Percentiles rank a stretch among this genome's conserved stretches.
Evolutionary conservation across 2,113 vertebrate species (phyloP).

Genomic region (Barbus barbus): DNA sequence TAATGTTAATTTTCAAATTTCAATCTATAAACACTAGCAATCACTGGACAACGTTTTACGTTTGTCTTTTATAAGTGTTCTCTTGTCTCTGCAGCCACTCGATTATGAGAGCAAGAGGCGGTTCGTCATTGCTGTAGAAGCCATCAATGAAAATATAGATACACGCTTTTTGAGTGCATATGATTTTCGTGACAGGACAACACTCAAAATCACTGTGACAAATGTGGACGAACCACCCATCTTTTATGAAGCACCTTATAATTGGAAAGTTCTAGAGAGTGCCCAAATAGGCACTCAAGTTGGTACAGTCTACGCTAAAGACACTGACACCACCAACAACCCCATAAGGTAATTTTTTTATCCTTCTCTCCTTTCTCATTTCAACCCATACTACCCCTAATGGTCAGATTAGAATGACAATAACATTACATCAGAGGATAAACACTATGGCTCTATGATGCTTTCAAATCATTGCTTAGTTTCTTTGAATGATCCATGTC

Average conservation of each 20-base stretch:
- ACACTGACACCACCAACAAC: slow-evolving; percentile 79
- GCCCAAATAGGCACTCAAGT: slow-evolving; percentile 70
- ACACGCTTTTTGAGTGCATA: slow-evolving; percentile 69
- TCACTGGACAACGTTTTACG: background rate
- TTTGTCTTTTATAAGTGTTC: slow-evolving; percentile 10
- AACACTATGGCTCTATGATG: background rate
- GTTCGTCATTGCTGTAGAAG: slow-evolving; percentile 80
- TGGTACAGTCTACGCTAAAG: slow-evolving; percentile 80
- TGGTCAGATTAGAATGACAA: background rate
- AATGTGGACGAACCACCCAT: slow-evolving; percentile 91
- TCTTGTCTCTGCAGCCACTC: slow-evolving; percentile 74
- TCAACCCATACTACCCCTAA: background rate
- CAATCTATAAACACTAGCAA: no score
- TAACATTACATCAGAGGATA: background rate
- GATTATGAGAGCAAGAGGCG: slow-evolving; percentile 85
- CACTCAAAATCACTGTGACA: slow-evolving; percentile 83
- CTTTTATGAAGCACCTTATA: slow-evolving; percentile 74
- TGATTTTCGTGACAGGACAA: slow-evolving; percentile 78
- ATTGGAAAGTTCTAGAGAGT: slow-evolving; percentile 84
- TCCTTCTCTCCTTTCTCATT: background rate
- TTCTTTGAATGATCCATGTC: background rate
- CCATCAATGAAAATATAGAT: slow-evolving; percentile 79
- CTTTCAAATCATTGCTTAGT: background rate
- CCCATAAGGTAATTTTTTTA: slow-evolving; percentile 78
- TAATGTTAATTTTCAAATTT: background rate